These are phyloP conservation scores for Anas flavirostris DNA, from an alignment of 2,797 vertebrate species.

Conservation along the genomic window DNA sequence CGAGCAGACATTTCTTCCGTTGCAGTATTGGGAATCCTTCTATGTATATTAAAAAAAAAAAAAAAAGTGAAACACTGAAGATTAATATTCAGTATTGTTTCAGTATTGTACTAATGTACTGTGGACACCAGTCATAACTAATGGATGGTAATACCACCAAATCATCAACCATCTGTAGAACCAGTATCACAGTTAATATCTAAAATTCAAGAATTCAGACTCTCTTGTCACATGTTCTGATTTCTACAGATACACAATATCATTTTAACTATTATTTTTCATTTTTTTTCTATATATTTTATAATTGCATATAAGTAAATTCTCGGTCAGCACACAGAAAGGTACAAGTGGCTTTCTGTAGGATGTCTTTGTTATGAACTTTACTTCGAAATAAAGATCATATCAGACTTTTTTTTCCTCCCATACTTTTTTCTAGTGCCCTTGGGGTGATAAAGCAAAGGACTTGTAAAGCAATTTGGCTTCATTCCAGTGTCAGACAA, in stretches of 20 bases:
- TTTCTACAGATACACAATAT: not conserved
- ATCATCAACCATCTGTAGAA: not conserved
- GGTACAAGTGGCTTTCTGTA: not conserved
- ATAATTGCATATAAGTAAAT: not conserved
- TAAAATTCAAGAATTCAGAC: not conserved
- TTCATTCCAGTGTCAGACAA: slow-evolving; percentile 24
- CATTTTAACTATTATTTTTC: not conserved
- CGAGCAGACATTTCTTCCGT: not conserved
- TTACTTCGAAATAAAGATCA: not conserved
- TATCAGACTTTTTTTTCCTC: not conserved
- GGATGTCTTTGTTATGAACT: not conserved
- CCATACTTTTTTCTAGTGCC: not conserved
- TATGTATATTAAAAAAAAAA: not conserved
- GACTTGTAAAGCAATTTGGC: not conserved
- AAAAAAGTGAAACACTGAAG: not conserved
- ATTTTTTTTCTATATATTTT: not conserved
- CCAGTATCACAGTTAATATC: not conserved
- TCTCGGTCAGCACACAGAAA: not conserved
- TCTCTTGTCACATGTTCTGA: not conserved
- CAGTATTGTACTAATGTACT: not conserved
- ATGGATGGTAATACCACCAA: not conserved
- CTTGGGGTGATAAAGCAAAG: slow-evolving; percentile 4
- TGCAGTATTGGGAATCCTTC: not conserved
- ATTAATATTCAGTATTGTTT: accelerated
- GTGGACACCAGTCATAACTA: not conserved